These are phyloP conservation scores for Panurus biarmicus DNA, from an alignment of 2,113 vertebrate genomes.

Conservation along the genomic window DNA sequence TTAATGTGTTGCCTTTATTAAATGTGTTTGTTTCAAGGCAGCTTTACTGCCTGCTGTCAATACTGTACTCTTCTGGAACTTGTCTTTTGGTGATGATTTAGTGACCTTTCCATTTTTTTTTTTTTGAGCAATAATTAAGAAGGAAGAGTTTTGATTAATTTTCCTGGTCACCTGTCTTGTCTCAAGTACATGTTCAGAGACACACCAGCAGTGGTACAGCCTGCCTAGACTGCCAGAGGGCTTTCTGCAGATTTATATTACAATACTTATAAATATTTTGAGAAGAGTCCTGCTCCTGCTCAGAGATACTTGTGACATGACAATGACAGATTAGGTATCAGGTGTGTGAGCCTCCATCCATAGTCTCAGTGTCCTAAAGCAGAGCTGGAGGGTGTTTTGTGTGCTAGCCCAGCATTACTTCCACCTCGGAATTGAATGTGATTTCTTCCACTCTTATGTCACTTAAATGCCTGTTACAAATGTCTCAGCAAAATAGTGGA, in stretches of 20 bases:
- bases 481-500: neutral
- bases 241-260: neutral
- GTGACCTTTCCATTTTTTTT: neutral
- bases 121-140: neutral
- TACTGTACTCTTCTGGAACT: neutral
- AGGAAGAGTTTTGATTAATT: neutral
- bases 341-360: neutral
- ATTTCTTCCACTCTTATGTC: neutral
- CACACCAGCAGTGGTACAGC: neutral
- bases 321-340: neutral
- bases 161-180: neutral
- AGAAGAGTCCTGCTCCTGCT: neutral
- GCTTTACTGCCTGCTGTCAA: neutral
- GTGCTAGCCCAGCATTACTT: neutral
- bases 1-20: constrained; percentile 37
- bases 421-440: neutral
- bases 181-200: neutral
- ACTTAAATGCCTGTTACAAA: neutral
- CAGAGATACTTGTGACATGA: neutral
- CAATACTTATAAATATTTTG: neutral
- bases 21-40: constrained; percentile 24
- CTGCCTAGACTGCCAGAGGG: neutral
- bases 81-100: neutral
- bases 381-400: neutral
- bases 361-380: neutral